Conservation (phyloP, 2,797 vertebrate species). For the Petrocephalus sullivani region DNA sequence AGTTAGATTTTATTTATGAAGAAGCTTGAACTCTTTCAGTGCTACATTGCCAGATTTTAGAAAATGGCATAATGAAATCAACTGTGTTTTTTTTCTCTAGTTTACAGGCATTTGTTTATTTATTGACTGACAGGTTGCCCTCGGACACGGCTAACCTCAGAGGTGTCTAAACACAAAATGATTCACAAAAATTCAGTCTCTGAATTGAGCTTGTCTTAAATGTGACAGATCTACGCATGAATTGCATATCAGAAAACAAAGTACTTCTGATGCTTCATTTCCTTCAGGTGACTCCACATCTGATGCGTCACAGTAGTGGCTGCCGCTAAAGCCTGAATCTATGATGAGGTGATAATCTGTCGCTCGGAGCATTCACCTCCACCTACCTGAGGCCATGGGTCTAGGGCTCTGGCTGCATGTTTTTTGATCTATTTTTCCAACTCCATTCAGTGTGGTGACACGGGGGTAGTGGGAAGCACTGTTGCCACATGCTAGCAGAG, state of each 20-base stretch:
- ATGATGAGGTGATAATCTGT: constrained; percentile 3
- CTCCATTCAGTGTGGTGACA: neutral
- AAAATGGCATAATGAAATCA: neutral
- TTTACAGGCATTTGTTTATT: neutral
- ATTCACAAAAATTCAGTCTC: neutral
- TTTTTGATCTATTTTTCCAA: neutral
- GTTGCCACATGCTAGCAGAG: neutral
- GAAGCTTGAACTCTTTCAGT: neutral
- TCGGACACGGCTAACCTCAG: neutral
- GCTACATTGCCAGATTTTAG: neutral
- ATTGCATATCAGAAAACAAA: neutral
- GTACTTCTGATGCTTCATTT: neutral
- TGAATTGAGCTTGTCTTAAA: neutral
- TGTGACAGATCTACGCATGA: neutral
- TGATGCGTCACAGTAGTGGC: neutral
- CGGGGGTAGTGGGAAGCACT: neutral
- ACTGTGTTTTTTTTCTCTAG: neutral
- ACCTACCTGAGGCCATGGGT: neutral
- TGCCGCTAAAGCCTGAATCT: neutral
- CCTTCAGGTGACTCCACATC: neutral
- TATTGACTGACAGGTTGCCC: neutral
- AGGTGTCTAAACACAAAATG: neutral
- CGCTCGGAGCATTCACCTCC: neutral
- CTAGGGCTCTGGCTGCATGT: neutral
- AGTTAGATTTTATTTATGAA: neutral